These are phyloP conservation scores for Phragmatobia fuliginosa DNA, from an alignment of 2,888 invertebrate species.

Conservation along the genomic window DNA sequence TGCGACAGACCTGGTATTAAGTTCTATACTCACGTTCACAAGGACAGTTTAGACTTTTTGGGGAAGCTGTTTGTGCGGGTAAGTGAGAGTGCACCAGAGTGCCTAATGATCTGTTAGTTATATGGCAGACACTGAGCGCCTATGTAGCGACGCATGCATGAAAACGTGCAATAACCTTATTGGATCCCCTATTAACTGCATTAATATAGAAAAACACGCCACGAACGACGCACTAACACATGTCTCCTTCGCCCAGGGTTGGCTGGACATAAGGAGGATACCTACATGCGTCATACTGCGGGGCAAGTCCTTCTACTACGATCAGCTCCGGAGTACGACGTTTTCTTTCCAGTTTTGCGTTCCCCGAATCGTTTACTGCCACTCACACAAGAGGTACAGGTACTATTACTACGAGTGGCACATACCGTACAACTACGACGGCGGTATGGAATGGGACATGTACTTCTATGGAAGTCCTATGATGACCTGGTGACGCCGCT, in stretches of 20 bases:
- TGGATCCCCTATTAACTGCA: too few species aligned
- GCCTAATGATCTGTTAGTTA: background rate
- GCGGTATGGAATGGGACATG: constrained; percentile 16
- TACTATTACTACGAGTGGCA: constrained; percentile 19
- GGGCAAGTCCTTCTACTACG: background rate
- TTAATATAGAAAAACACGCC: too few species aligned
- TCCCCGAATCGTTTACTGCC: constrained; percentile 13
- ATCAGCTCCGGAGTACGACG: constrained; percentile 1
- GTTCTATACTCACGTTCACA: constrained; percentile 9
- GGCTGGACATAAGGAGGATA: constrained; percentile 16
- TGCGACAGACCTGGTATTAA: background rate
- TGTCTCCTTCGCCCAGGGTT: constrained; percentile 1
- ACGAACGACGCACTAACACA: background rate
- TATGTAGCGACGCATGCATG: too few species aligned
- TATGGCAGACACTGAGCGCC: too few species aligned
- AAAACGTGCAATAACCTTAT: too few species aligned
- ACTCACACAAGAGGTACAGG: constrained; percentile 8
- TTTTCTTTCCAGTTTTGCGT: constrained; percentile 13
- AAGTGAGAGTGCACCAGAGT: background rate
- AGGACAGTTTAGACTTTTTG: background rate
- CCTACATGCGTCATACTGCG: constrained; percentile 10
- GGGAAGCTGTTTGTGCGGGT: constrained; percentile 16
- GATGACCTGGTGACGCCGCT: constrained; percentile 1
- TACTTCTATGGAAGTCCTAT: constrained; percentile 8
- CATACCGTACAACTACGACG: constrained; percentile 8